Evolutionary conservation across 2,888 invertebrate genomes (phyloP).

Genomic region (Polymixis lichenea): DNA sequence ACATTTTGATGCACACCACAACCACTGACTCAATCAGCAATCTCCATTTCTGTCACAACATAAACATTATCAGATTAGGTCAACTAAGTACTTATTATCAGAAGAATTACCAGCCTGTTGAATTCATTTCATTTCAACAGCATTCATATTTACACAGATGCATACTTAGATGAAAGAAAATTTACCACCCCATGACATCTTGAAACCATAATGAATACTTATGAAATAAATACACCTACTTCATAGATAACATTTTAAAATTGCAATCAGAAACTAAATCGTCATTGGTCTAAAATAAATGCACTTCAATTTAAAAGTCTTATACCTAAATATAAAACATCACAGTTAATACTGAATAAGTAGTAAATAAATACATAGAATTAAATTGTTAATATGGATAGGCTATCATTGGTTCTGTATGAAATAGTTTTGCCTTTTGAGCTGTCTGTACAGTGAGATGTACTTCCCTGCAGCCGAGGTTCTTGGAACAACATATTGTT

Average conservation of each 20-base stretch:
- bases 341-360: slow-evolving; percentile 89
- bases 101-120: slow-evolving; percentile 29
- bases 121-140: slow-evolving; percentile 18
- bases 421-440: slow-evolving; percentile 89
- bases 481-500: slow-evolving; percentile 95
- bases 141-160: slow-evolving; percentile 51
- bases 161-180: slow-evolving; percentile 40
- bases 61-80: slow-evolving; percentile 48
- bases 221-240: slow-evolving; percentile 61
- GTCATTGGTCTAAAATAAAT: slow-evolving; percentile 88
- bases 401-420: slow-evolving; percentile 86
- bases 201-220: slow-evolving; percentile 60
- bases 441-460: slow-evolving; percentile 94
- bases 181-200: slow-evolving; percentile 40
- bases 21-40: slow-evolving; percentile 41
- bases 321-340: slow-evolving; percentile 86
- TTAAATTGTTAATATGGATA: slow-evolving; percentile 67
- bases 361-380: slow-evolving; percentile 80
- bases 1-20: slow-evolving; percentile 39
- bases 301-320: slow-evolving; percentile 84
- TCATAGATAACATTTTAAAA: slow-evolving; percentile 64
- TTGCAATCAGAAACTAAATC: slow-evolving; percentile 73
- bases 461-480: slow-evolving; percentile 96
- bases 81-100: slow-evolving; percentile 57
- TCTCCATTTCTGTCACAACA: slow-evolving; percentile 36